These are phyloP conservation scores for Epinephelus malabaricus DNA, from an alignment of 2,797 vertebrate genomes.

Conservation along the genomic window DNA sequence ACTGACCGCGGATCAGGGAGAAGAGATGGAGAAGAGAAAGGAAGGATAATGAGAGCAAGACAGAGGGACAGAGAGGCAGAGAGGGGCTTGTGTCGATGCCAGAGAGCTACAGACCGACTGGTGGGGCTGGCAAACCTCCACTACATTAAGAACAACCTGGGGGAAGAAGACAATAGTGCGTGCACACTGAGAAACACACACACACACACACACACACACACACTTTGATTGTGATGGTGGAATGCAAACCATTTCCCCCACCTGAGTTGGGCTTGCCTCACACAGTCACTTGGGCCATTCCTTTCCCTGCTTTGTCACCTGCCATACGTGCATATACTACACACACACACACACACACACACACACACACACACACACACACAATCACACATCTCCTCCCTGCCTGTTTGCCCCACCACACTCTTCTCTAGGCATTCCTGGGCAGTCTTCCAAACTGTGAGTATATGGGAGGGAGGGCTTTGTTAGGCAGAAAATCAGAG, in stretches of 20 bases:
- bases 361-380: conserved; percentile 19
- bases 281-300: conserved; percentile 60
- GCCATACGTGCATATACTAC: conserved; percentile 30
- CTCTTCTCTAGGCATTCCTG: conserved; percentile 72
- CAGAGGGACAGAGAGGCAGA: conserved; percentile 59
- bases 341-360: conserved; percentile 19
- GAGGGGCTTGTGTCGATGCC: conserved; percentile 62
- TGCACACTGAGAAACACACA: conserved; percentile 2
- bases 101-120: conserved; percentile 68
- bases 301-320: conserved; percentile 67
- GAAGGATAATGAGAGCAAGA: conserved; percentile 75
- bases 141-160: conserved; percentile 71
- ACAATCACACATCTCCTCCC: conserved; percentile 9
- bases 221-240: conserved; percentile 54
- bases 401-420: conserved; percentile 60
- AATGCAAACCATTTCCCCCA: conserved; percentile 69
- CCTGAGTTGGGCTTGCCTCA: conserved; percentile 67
- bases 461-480: conserved; percentile 70
- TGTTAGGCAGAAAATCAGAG: conserved; percentile 71
- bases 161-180: conserved; percentile 66
- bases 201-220: conserved; percentile 25
- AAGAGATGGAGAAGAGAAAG: conserved; percentile 66
- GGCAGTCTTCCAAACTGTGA: conserved; percentile 77
- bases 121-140: conserved; percentile 69
- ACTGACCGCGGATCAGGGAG: conserved; percentile 60